A percentile compares a stretch with the other conserved stretches of the same genome.
These are phyloP conservation scores for Thymelicus lineola DNA, from an alignment of 2,888 invertebrate genomes.

Conservation along the genomic window DNA sequence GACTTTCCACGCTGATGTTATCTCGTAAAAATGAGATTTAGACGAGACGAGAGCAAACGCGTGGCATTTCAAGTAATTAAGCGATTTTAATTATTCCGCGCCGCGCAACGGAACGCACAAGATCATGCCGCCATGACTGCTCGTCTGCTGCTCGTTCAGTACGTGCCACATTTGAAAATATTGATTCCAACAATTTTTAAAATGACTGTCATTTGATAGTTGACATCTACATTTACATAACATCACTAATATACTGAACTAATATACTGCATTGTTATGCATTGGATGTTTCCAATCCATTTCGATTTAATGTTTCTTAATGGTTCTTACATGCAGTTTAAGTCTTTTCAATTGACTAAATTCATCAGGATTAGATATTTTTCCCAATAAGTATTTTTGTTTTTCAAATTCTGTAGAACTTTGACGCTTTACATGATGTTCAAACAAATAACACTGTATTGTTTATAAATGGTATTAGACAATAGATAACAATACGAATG, in stretches of 20 bases:
- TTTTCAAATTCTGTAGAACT: too few species aligned
- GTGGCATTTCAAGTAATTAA: slow-evolving; percentile 70
- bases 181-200: slow-evolving; percentile 5
- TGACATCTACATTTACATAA: slow-evolving; percentile 18
- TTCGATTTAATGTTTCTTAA: background rate
- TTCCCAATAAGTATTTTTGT: too few species aligned
- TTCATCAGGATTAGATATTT: too few species aligned
- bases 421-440: too few species aligned
- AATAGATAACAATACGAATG: too few species aligned
- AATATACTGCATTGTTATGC: too few species aligned
- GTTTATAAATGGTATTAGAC: too few species aligned
- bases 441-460: too few species aligned
- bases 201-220: background rate
- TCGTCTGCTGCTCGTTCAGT: slow-evolving; percentile 17
- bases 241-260: too few species aligned
- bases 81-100: slow-evolving; percentile 64
- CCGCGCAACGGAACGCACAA: slow-evolving; percentile 64
- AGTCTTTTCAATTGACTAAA: background rate
- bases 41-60: slow-evolving; percentile 58
- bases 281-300: too few species aligned
- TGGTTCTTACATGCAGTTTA: background rate
- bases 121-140: slow-evolving; percentile 51
- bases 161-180: slow-evolving; percentile 45
- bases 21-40: slow-evolving; percentile 66
- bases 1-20: slow-evolving; percentile 57